Conservation (phyloP, 2,797 vertebrate species). For the Cetoscarus ocellatus region DNA sequence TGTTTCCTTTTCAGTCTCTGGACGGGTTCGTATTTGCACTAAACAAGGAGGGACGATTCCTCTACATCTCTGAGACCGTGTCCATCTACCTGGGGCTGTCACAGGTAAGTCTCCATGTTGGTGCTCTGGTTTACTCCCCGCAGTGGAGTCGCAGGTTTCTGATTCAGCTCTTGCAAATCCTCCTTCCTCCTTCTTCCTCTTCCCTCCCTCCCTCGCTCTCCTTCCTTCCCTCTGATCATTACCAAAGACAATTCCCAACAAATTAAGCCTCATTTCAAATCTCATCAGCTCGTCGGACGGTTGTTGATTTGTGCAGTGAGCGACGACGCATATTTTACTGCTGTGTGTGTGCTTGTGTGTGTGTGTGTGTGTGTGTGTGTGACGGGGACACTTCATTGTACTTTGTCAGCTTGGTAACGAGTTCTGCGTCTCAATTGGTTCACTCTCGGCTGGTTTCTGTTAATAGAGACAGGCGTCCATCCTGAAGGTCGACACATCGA, state of each 20-base stretch:
- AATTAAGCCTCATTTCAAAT: slow-evolving; percentile 81
- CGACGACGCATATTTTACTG: slow-evolving; percentile 74
- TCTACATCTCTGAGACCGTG: slow-evolving; percentile 99
- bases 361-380: slow-evolving; percentile 27
- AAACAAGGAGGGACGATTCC: slow-evolving; percentile 99
- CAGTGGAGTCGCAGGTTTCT: background rate
- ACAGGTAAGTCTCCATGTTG: slow-evolving; percentile 90
- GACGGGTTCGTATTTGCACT: slow-evolving; percentile 99
- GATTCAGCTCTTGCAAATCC: background rate
- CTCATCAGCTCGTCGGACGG: slow-evolving; percentile 69
- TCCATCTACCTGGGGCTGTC: slow-evolving; percentile 99
- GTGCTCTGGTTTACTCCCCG: background rate
- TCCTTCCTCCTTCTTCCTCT: background rate
- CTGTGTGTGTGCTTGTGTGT: slow-evolving; percentile 25
- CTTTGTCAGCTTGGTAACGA: slow-evolving; percentile 69
- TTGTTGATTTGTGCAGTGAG: slow-evolving; percentile 74
- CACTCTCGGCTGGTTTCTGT: slow-evolving; percentile 59
- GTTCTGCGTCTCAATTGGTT: slow-evolving; percentile 67
- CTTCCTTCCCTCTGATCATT: slow-evolving; percentile 35
- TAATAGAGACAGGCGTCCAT: slow-evolving; percentile 74
- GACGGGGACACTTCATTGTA: slow-evolving; percentile 48
- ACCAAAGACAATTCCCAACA: slow-evolving; percentile 75
- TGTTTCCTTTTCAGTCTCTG: slow-evolving; percentile 90
- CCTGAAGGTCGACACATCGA: slow-evolving; percentile 69
- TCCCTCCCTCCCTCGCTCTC: slow-evolving; percentile 1